A percentile compares a stretch with the other conserved stretches of the same genome.
Conservation (phyloP, 1,140 invertebrate species). For the Batillaria attramentaria region DNA sequence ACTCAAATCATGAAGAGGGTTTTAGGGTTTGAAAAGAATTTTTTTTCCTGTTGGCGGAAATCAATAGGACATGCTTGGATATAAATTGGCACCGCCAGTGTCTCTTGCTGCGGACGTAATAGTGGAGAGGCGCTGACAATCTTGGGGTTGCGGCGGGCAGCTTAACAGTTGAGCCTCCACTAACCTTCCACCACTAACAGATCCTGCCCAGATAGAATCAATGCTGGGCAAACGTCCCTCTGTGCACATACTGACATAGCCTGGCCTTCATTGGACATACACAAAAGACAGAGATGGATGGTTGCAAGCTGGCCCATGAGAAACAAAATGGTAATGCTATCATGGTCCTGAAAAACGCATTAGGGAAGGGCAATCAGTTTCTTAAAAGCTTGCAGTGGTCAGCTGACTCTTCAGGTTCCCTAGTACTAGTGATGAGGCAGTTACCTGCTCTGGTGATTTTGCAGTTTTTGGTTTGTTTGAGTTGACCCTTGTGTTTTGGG, state of each 20-base stretch:
- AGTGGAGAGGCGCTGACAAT: background rate
- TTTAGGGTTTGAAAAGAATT: background rate
- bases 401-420: too few relatives aligned
- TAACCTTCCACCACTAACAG: background rate
- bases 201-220: constrained; percentile 6
- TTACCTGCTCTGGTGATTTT: too few relatives aligned
- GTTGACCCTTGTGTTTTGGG: too few relatives aligned
- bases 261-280: constrained; percentile 5
- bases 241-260: constrained; percentile 10
- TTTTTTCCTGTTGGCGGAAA: background rate
- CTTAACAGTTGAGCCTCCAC: background rate
- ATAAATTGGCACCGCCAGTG: background rate
- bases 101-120: background rate
- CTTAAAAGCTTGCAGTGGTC: too few relatives aligned
- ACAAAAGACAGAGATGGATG: constrained; percentile 10
- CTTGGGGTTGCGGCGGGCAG: background rate
- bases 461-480: too few relatives aligned
- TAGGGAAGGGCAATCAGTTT: too few relatives aligned
- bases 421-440: too few relatives aligned
- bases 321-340: too few relatives aligned
- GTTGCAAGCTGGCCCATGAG: too few relatives aligned
- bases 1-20: background rate
- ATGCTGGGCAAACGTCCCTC: constrained; percentile 26
- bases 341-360: too few relatives aligned
- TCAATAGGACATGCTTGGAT: constrained; percentile 10